Evolutionary conservation across 2,888 invertebrate genomes (phyloP), one percentile per base, ranked within the genome.

Genomic region (Machimus rusticus): DNA sequence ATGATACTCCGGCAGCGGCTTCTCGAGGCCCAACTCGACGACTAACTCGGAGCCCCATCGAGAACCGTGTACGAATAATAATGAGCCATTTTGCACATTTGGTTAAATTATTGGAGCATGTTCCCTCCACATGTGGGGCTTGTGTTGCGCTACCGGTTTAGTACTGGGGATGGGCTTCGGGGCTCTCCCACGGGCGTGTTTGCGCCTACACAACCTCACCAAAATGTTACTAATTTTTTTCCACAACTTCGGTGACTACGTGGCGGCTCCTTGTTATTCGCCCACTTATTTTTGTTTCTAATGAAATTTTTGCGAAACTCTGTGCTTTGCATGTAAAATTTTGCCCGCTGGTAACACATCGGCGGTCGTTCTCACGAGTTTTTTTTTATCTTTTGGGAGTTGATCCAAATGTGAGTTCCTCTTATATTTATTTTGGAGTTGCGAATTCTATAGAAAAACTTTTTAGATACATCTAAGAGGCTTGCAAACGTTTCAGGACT

Each of bases 21-120:
- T 79, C 37, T 46, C 37, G 81, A 23, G n/a, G 37, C 76, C 74
- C 82, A 51, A 74, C 51, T 74, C 19, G 14, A 77, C 79, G 82
- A 76, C 46, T 81, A 51, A 82, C 39, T 57, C 74, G 55, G 88
- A 87, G 86, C 87, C 86, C 87, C 87, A 84, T 86, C 66, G 87
- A 88, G 87, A 85, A 88, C 88, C 87, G 87, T 87, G 87, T 88
- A 87, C 87, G 88, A 88, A 88, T 88, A 88, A 88, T 88, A 88
- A 88, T 88, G 88, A 88, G 87, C 88, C 87, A 88, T 87, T 88
- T 88, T 88, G 88, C 88, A 88, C 88, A 88, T 88, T 88, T 88
- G 88, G 88, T 87, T 88, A 88, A 88, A 88, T 88, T 87, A 88
- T 87, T 87, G 87, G 76, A 87, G 87, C 88, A 88, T 88, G 88